These are phyloP conservation scores for Acanthosoma haemorrhoidale DNA, from an alignment of 2,888 invertebrate genomes.

Conservation along the genomic window DNA sequence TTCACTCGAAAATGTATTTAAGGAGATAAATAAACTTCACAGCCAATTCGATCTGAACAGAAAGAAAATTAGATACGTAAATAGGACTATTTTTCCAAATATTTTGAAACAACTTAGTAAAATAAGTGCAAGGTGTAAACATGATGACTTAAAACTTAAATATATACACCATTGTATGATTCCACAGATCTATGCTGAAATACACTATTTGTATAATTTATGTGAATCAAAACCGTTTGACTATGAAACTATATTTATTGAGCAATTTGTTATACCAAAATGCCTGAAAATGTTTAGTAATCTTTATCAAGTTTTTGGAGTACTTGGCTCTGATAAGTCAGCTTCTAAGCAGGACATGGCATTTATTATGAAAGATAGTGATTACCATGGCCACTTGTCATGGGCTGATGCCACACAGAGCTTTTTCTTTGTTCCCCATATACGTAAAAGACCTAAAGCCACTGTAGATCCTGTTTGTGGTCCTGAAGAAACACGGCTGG, in stretches of 20 bases:
- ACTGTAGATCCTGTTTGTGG: constrained; percentile 6
- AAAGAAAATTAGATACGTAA: neutral
- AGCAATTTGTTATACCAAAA: neutral
- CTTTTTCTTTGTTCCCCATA: constrained; percentile 5
- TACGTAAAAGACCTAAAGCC: neutral
- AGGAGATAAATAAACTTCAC: neutral
- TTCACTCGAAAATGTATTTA: neutral
- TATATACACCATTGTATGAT: neutral
- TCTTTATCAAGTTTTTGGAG: neutral
- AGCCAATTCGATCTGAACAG: neutral
- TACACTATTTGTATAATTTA: neutral
- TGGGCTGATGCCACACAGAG: neutral
- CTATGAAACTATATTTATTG: neutral
- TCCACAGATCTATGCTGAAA: neutral
- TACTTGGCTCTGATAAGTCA: neutral
- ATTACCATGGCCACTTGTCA: constrained; percentile 4
- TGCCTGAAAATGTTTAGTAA: neutral
- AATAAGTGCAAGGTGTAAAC: constrained; percentile 2
- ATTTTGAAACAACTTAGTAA: neutral
- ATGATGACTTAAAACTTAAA: neutral
- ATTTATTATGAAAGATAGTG: neutral
- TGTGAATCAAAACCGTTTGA: neutral
- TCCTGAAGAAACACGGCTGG: neutral
- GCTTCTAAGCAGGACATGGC: neutral
- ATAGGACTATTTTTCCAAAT: neutral